phyloP scores from a whole-genome alignment of 2,888 invertebrate genomes.

The Galerucella nymphaeae region DNA sequence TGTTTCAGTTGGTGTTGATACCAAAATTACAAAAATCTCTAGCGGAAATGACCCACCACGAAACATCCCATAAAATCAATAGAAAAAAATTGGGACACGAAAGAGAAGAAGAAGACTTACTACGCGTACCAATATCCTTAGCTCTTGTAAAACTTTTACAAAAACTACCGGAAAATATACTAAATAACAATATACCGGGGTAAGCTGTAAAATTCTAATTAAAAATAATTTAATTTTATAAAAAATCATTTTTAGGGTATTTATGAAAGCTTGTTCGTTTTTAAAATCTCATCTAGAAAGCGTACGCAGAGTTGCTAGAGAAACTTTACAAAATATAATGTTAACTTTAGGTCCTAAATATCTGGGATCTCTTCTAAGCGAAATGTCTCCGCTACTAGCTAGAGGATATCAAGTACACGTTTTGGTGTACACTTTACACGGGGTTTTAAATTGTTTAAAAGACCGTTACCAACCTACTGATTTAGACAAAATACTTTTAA shows the following conservation, averaged over 20 bases:
- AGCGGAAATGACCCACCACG: constrained; percentile 76
- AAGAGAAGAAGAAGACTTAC: constrained; percentile 90
- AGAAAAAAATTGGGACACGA: constrained; percentile 74
- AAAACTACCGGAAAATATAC: constrained; percentile 80
- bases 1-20: constrained; percentile 70
- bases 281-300: constrained; percentile 89
- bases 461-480: constrained; percentile 78
- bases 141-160: constrained; percentile 93
- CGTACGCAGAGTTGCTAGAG: constrained; percentile 85
- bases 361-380: constrained; percentile 80
- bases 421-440: constrained; percentile 87
- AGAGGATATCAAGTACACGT: constrained; percentile 96
- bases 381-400: constrained; percentile 82
- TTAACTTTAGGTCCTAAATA: constrained; percentile 84
- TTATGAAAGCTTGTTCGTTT: constrained; percentile 91
- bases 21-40: constrained; percentile 83
- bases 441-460: constrained; percentile 80
- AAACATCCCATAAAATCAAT: constrained; percentile 82
- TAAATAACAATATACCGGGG: constrained; percentile 85
- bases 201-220: constrained; percentile 62
- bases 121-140: constrained; percentile 90
- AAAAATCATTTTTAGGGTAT: constrained; percentile 68
- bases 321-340: constrained; percentile 94
- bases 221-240: not conserved
- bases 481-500: constrained; percentile 81